Percentiles rank a stretch among this genome's conserved stretches.
Evolutionary conservation across 2,888 invertebrate genomes (phyloP).

Genomic region (Heliconius ismenius): DNA sequence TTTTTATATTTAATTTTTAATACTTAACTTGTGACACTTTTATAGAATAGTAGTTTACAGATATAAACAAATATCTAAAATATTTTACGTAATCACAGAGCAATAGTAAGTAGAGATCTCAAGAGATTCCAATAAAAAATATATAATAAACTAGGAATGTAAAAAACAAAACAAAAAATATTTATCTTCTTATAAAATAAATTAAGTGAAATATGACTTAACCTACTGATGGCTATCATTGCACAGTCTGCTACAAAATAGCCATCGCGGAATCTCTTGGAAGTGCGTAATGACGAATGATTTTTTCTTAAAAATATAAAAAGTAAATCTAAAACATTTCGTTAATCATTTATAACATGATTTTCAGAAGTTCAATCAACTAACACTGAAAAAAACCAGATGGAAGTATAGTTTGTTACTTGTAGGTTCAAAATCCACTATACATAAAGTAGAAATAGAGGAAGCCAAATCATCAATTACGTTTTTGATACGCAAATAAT

Average conservation of each 20-base stretch:
- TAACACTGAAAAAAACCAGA: not conserved
- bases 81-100: slow-evolving; percentile 39
- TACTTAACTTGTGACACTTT: slow-evolving; percentile 32
- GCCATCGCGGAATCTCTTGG: slow-evolving; percentile 7
- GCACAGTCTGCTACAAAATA: slow-evolving; percentile 13
- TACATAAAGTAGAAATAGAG: not conserved
- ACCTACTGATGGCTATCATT: slow-evolving; percentile 3
- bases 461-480: not conserved
- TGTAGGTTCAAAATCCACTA: not conserved
- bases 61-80: slow-evolving; percentile 29
- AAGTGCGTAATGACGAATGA: slow-evolving; percentile 11
- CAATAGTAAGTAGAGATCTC: slow-evolving; percentile 37
- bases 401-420: not conserved
- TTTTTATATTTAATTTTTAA: slow-evolving; percentile 24
- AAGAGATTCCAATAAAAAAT: slow-evolving; percentile 21
- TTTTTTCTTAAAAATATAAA: not conserved
- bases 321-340: not conserved
- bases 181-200: slow-evolving; percentile 9
- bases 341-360: not conserved
- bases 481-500: not conserved
- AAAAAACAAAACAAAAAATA: slow-evolving; percentile 7
- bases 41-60: slow-evolving; percentile 10
- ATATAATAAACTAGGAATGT: slow-evolving; percentile 29
- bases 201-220: slow-evolving; percentile 7
- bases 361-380: not conserved